phyloP scores from a whole-genome alignment of 1,140 invertebrate genomes.

The Drosophila grimshawi region DNA sequence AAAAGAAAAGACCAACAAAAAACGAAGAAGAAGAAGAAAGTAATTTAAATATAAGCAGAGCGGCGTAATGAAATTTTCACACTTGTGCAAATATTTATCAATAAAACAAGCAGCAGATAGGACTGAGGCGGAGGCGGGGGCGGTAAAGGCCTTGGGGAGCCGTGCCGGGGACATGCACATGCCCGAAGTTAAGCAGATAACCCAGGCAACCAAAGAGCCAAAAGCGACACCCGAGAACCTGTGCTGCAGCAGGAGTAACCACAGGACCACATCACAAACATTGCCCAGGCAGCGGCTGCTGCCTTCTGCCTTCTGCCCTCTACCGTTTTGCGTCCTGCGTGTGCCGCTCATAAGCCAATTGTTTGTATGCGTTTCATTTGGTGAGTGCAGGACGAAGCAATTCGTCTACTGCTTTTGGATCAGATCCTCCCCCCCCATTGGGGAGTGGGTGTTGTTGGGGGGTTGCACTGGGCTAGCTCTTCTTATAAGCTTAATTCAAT shows the following conservation, averaged over 20 bases:
- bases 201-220: conserved; percentile 53
- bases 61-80: conserved; percentile 84
- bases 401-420: conserved; percentile 35
- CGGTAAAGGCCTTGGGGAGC: conserved; percentile 13
- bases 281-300: conserved; percentile 6
- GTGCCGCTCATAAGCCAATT: conserved; percentile 80
- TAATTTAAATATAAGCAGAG: conserved; percentile 84
- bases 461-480: conserved; percentile 46
- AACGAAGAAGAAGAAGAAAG: conserved; percentile 68
- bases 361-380: conserved; percentile 82
- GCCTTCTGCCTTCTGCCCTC: conserved; percentile 6
- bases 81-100: conserved; percentile 84
- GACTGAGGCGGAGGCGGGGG: conserved; percentile 14
- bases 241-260: conserved; percentile 18
- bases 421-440: background rate
- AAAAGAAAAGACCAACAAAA: background rate
- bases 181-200: conserved; percentile 78
- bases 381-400: conserved; percentile 65
- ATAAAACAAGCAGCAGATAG: conserved; percentile 63
- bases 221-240: conserved; percentile 18
- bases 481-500: conserved; percentile 84
- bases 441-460: background rate
- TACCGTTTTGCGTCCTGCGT: conserved; percentile 54
- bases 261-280: conserved; percentile 53
- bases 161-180: conserved; percentile 48